Percentiles rank a stretch among this genome's conserved stretches.
phyloP scores from a whole-genome alignment of 2,888 invertebrate genomes.

The Iphiclides podalirius region DNA sequence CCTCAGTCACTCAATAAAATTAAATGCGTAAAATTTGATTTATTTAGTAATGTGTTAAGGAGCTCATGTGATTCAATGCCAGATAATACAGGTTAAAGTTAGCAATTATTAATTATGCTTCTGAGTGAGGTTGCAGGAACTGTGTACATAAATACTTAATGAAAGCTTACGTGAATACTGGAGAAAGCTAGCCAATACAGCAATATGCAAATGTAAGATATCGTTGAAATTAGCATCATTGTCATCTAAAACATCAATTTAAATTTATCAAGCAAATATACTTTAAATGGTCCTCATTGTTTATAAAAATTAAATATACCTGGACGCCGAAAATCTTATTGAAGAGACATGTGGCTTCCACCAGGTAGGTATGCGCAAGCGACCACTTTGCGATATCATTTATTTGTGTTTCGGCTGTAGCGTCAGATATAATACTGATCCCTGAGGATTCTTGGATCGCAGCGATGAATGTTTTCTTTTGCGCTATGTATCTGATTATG shows the following conservation, averaged over 20 bases:
- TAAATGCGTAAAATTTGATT: no score
- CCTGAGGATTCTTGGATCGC: not conserved
- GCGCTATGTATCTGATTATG: slow-evolving; percentile 1
- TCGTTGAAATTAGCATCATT: slow-evolving; percentile 9
- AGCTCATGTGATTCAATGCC: no score
- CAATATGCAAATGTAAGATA: not conserved
- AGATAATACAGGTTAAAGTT: no score
- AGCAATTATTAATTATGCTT: no score
- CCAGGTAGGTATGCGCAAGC: slow-evolving; percentile 1
- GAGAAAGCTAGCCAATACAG: slow-evolving; percentile 4
- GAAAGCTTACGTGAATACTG: slow-evolving; percentile 7
- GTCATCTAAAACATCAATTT: no score
- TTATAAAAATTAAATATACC: slow-evolving; percentile 2
- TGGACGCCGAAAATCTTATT: slow-evolving; percentile 14
- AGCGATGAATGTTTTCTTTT: not conserved
- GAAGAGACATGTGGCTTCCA: slow-evolving; percentile 4
- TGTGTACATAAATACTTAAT: no score
- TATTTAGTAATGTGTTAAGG: no score
- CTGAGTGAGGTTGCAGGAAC: no score
- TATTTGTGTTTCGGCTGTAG: not conserved
- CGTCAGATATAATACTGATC: not conserved
- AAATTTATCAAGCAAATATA: no score
- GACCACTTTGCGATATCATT: slow-evolving; percentile 13
- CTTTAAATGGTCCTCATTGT: no score
- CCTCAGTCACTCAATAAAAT: no score